These are phyloP conservation scores for Lasioglossum zephyrum DNA, from an alignment of 2,888 invertebrate species.

Conservation along the genomic window DNA sequence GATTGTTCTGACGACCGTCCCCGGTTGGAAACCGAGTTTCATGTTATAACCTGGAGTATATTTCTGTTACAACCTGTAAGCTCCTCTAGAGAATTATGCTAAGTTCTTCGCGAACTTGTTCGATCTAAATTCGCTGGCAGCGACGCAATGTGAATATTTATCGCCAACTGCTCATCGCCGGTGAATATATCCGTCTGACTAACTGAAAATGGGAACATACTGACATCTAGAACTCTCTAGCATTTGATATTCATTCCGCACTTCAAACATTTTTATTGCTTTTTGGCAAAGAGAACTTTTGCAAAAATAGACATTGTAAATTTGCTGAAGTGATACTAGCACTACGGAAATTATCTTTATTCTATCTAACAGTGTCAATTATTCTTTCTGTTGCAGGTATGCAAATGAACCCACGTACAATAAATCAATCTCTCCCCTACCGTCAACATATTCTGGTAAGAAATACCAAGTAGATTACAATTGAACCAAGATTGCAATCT, in stretches of 20 bases:
- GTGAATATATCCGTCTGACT: not conserved
- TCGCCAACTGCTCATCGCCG: not conserved
- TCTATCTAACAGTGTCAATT: not conserved
- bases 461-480: not conserved
- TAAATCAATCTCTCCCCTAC: not conserved
- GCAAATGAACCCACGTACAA: not conserved
- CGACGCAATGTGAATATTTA: slow-evolving; percentile 3
- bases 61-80: not conserved
- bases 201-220: not conserved
- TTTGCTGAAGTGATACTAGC: not conserved
- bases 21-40: not conserved
- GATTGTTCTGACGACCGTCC: not conserved
- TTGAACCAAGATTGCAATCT: not conserved
- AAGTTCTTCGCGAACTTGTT: not conserved
- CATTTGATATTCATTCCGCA: not conserved
- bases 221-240: not conserved
- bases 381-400: slow-evolving; percentile 48
- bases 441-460: slow-evolving; percentile 14
- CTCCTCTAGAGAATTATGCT: not conserved
- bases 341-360: not conserved
- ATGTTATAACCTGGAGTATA: not conserved
- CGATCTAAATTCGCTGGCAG: slow-evolving; percentile 4
- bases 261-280: not conserved
- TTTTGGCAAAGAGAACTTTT: not conserved
- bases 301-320: not conserved